phyloP scores from a whole-genome alignment of 2,797 vertebrate species.

The Scolopax rusticola region DNA sequence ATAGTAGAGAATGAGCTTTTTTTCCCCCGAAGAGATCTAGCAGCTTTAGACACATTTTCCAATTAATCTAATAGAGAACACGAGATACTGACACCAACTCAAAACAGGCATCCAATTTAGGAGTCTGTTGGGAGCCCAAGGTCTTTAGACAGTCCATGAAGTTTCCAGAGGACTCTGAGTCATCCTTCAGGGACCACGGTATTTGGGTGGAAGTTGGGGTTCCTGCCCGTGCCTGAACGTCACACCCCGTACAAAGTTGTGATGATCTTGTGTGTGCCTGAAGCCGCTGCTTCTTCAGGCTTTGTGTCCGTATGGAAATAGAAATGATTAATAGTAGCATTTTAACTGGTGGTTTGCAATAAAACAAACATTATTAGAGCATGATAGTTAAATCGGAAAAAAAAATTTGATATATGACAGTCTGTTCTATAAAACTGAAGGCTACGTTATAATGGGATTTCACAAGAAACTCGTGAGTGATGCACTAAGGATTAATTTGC shows the following conservation, averaged over 20 bases:
- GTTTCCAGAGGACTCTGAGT: slow-evolving; percentile 17
- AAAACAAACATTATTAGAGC: background rate
- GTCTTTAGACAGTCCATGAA: slow-evolving; percentile 7
- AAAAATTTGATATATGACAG: background rate
- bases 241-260: background rate
- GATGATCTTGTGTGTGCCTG: fast-evolving
- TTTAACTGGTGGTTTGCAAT: background rate
- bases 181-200: fast-evolving
- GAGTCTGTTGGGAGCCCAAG: background rate
- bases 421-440: background rate
- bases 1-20: background rate
- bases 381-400: background rate
- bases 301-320: background rate
- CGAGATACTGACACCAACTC: background rate
- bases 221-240: background rate
- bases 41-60: background rate
- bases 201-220: background rate
- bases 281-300: background rate
- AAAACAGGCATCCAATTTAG: background rate
- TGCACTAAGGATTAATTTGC: background rate
- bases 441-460: background rate
- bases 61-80: background rate
- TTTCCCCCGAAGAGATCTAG: background rate
- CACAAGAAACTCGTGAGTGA: background rate
- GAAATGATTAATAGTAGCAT: background rate